Percentiles rank a stretch among this genome's conserved stretches.
Evolutionary conservation across 2,888 invertebrate species (phyloP).

Genomic region (Thumatha senex): DNA sequence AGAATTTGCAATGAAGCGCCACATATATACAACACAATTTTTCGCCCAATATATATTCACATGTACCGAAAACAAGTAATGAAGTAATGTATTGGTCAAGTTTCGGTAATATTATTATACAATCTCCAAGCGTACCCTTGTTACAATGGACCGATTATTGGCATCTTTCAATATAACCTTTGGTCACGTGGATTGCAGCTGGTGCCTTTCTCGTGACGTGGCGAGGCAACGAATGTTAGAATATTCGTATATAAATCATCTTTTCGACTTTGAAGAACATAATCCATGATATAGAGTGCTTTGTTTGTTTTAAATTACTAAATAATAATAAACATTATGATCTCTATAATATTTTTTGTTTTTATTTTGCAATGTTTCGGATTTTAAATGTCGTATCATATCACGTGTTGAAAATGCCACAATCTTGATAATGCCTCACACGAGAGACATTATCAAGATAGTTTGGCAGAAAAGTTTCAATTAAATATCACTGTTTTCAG

Average conservation of each 20-base stretch:
- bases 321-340: too few relatives aligned
- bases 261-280: too few relatives aligned
- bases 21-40: neutral
- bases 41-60: conserved; percentile 6
- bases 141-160: conserved; percentile 30
- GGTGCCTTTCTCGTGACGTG: conserved; percentile 45
- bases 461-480: too few relatives aligned
- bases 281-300: too few relatives aligned
- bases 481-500: too few relatives aligned
- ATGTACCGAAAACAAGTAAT: conserved; percentile 16
- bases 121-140: conserved; percentile 30
- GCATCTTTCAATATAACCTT: conserved; percentile 39
- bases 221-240: conserved; percentile 17
- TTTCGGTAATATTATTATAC: conserved; percentile 33
- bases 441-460: too few relatives aligned
- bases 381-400: too few relatives aligned
- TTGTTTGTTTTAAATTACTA: too few relatives aligned
- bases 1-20: neutral
- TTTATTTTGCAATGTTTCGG: too few relatives aligned
- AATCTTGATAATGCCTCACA: too few relatives aligned
- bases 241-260: neutral
- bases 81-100: conserved; percentile 35
- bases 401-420: too few relatives aligned
- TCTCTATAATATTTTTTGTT: too few relatives aligned
- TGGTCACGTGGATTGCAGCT: conserved; percentile 50